phyloP scores from a whole-genome alignment of 2,113 vertebrate genomes.

The Sceloporus undulatus region DNA sequence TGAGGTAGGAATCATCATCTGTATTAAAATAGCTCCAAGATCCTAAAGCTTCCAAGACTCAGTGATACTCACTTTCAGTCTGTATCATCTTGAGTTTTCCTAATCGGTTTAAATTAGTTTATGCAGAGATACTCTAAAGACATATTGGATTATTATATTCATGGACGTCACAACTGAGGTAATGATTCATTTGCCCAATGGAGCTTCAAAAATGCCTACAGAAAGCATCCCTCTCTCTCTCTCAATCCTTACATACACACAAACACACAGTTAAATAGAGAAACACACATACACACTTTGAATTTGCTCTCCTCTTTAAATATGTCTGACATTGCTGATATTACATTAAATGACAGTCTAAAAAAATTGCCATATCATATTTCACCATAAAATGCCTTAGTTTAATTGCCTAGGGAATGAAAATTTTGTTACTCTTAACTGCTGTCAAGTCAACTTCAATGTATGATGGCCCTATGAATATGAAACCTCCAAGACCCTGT shows the following conservation, averaged over 20 bases:
- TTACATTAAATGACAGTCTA: background rate
- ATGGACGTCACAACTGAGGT: fast-evolving
- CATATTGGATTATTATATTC: fast-evolving
- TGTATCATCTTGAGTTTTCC: background rate
- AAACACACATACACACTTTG: background rate
- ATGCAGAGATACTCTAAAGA: background rate
- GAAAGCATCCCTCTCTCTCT: background rate
- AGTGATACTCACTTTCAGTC: background rate
- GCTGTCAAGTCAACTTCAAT: too few species aligned
- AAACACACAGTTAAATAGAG: background rate
- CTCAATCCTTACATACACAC: background rate
- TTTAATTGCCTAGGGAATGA: background rate
- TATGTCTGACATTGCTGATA: background rate
- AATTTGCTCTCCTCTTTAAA: background rate
- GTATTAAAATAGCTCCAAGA: background rate
- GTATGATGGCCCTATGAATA: too few species aligned
- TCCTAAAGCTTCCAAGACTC: background rate
- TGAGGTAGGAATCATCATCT: background rate
- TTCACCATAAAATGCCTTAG: background rate
- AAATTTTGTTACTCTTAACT: too few species aligned
- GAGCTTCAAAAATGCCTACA: background rate
- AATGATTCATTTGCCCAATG: background rate
- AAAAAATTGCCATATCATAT: background rate
- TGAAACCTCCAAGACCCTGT: too few species aligned
- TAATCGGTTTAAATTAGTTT: slow-evolving; percentile 24